Evolutionary conservation across 1,140 invertebrate species (phyloP).

Genomic region (Odontomachus brunneus): DNA sequence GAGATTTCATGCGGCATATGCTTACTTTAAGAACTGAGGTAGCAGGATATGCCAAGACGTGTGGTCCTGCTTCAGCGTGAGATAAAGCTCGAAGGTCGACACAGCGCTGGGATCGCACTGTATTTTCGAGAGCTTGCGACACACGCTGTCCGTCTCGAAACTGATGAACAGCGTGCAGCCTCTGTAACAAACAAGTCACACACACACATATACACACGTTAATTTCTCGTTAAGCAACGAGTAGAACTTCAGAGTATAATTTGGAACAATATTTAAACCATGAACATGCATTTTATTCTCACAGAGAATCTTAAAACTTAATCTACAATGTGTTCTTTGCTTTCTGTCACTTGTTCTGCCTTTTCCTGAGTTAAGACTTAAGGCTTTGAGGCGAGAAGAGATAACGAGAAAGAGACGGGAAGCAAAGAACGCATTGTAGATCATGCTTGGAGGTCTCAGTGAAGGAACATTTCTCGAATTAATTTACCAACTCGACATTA

Average conservation of each 20-base stretch:
- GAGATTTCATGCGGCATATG: conserved; percentile 70
- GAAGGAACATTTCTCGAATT: too few relatives aligned
- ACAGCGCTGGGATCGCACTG: conserved; percentile 93
- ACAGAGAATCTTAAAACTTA: background rate
- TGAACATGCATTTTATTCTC: background rate
- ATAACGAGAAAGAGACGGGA: too few relatives aligned
- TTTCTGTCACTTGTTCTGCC: too few relatives aligned
- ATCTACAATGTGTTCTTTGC: too few relatives aligned
- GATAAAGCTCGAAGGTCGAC: conserved; percentile 93
- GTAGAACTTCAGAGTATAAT: background rate
- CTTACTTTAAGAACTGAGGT: conserved; percentile 94
- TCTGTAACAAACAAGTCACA: conserved; percentile 80
- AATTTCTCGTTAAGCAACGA: background rate
- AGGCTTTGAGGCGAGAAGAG: too few relatives aligned
- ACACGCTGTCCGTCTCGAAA: conserved; percentile 89
- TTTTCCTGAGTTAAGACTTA: too few relatives aligned
- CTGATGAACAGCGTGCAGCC: conserved; percentile 92
- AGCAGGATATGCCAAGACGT: conserved; percentile 93
- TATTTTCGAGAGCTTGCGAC: conserved; percentile 88
- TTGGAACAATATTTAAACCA: background rate
- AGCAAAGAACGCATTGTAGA: too few relatives aligned
- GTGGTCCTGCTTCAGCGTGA: conserved; percentile 93
- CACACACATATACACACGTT: background rate
- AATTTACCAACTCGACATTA: background rate
- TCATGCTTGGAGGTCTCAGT: too few relatives aligned